Evolutionary conservation across 2,113 vertebrate genomes (phyloP).

Genomic region (Stegostoma tigrinum): DNA sequence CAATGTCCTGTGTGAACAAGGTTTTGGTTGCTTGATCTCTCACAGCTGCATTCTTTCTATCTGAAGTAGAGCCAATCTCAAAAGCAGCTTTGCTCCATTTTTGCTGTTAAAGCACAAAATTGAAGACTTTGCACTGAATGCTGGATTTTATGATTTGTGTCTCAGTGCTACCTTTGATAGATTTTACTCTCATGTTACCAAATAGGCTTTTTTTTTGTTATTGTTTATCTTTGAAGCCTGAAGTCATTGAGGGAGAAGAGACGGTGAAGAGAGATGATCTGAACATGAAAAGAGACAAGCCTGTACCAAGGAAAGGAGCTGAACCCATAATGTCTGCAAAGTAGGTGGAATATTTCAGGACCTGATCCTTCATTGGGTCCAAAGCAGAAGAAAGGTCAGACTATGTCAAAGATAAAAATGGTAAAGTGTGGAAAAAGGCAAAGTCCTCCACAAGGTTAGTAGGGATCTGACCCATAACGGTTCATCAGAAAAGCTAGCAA

Average conservation of each 20-base stretch:
- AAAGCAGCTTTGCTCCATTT: not conserved
- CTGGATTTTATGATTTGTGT: not conserved
- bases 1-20: not conserved
- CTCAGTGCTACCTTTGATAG: not conserved
- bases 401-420: not conserved
- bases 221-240: not conserved
- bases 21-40: not conserved
- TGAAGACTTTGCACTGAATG: not conserved
- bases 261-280: slow-evolving; percentile 40
- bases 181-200: not conserved
- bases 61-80: not conserved
- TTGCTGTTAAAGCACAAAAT: not conserved
- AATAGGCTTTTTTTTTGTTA: not conserved
- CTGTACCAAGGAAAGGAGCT: slow-evolving; percentile 72
- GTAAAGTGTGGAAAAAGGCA: too few species aligned
- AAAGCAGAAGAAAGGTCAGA: not conserved
- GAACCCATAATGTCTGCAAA: slow-evolving; percentile 80
- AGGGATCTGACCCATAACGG: too few species aligned
- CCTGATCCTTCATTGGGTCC: not conserved
- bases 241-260: slow-evolving; percentile 37
- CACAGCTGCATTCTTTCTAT: not conserved
- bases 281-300: slow-evolving; percentile 41
- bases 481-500: too few species aligned
- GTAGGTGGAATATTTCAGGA: slow-evolving; percentile 45
- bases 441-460: too few species aligned